Evolutionary conservation across 2,888 invertebrate genomes (phyloP).

Genomic region (Plutella xylostella): DNA sequence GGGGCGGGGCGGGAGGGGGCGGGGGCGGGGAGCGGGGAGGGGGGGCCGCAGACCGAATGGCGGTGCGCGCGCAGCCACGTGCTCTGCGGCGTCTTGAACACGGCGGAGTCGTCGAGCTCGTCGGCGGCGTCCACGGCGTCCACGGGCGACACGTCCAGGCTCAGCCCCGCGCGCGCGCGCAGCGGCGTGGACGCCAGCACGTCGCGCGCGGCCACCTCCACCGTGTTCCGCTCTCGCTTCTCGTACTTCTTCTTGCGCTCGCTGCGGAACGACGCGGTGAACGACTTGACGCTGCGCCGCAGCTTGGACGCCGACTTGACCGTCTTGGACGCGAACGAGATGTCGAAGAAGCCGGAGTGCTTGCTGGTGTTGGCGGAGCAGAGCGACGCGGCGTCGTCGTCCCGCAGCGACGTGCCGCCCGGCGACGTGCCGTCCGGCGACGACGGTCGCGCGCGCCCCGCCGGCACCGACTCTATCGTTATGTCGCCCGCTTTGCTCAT

Average conservation of each 20-base stretch:
- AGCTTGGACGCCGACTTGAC: constrained; percentile 60
- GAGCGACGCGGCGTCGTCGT: constrained; percentile 57
- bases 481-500: constrained; percentile 54
- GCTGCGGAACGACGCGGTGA: constrained; percentile 64
- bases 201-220: constrained; percentile 49
- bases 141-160: constrained; percentile 54
- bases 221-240: constrained; percentile 53
- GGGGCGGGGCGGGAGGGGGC: constrained; percentile 28
- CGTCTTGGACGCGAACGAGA: constrained; percentile 60
- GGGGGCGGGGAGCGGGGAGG: constrained; percentile 15
- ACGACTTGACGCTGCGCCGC: constrained; percentile 60
- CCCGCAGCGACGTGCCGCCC: constrained; percentile 56
- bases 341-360: constrained; percentile 62
- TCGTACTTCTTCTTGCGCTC: constrained; percentile 65
- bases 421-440: constrained; percentile 55
- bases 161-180: constrained; percentile 45
- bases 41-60: constrained; percentile 42
- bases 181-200: constrained; percentile 47
- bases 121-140: constrained; percentile 55
- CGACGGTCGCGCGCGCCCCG: constrained; percentile 52
- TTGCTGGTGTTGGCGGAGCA: constrained; percentile 62
- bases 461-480: constrained; percentile 51
- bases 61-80: constrained; percentile 46
- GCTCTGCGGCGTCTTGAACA: constrained; percentile 58
- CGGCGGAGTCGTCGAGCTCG: constrained; percentile 48